Percentiles rank a stretch among this genome's conserved stretches.
Evolutionary conservation across 2,797 vertebrate genomes (phyloP).

Genomic region (Emydoidea blandingii): DNA sequence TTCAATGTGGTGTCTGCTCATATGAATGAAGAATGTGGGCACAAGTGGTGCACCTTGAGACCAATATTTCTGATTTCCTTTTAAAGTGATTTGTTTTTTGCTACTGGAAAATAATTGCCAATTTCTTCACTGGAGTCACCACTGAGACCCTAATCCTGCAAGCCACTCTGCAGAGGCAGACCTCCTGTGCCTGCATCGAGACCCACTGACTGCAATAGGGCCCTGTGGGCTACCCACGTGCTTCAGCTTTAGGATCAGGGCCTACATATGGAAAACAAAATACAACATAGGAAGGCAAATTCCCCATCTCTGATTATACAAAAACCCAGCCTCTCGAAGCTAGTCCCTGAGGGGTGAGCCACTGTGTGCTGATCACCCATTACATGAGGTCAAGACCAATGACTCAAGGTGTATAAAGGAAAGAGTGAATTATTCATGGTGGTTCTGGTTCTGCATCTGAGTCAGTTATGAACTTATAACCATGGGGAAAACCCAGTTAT

Average conservation of each 20-base stretch:
- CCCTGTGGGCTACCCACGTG: rapidly evolving
- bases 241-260: not conserved
- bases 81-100: not conserved
- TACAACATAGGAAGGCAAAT: not conserved
- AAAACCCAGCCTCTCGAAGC: too few species aligned
- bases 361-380: too few species aligned
- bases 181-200: rapidly evolving
- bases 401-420: too few species aligned
- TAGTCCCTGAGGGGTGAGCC: too few species aligned
- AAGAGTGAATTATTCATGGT: too few species aligned
- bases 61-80: not conserved
- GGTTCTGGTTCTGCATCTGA: too few species aligned
- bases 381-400: too few species aligned
- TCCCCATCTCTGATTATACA: too few species aligned
- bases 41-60: not conserved
- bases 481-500: too few species aligned
- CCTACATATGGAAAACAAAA: not conserved
- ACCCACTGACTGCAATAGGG: rapidly evolving
- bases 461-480: too few species aligned
- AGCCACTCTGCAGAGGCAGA: rapidly evolving
- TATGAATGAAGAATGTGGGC: rapidly evolving
- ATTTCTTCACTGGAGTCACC: not conserved
- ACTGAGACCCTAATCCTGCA: rapidly evolving
- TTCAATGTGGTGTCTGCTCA: not conserved
- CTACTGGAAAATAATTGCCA: rapidly evolving